phyloP scores from a whole-genome alignment of 92 coral and sea anemone genomes.

The Meandrina meandrites region DNA sequence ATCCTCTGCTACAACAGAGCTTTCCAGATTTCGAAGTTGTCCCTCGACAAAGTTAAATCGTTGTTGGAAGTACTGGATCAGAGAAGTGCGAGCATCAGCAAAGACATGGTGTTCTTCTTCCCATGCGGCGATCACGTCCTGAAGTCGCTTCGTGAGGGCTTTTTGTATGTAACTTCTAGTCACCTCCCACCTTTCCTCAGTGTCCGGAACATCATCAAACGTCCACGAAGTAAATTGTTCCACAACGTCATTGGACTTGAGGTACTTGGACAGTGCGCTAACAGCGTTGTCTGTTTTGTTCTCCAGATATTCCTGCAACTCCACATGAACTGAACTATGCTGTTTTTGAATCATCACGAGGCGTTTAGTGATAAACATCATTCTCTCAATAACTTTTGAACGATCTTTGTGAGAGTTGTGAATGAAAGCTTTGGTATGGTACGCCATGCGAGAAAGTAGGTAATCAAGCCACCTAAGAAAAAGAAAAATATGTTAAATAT shows the following conservation, averaged over 20 bases:
- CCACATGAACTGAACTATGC: not conserved
- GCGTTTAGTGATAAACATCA: conserved; percentile 4
- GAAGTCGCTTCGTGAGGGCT: conserved; percentile 22
- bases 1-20: not conserved
- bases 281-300: not conserved
- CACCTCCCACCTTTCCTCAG: conserved; percentile 28
- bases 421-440: conserved; percentile 35
- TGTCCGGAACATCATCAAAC: conserved; percentile 25
- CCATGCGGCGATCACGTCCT: conserved; percentile 34
- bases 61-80: conserved; percentile 23
- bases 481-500: not conserved
- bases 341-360: conserved; percentile 8
- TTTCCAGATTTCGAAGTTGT: conserved; percentile 30
- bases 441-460: conserved; percentile 34
- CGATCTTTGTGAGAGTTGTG: conserved; percentile 37
- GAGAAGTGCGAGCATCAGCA: conserved; percentile 29
- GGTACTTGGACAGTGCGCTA: not conserved
- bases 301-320: not conserved
- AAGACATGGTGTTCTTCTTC: conserved; percentile 43
- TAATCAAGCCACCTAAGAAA: conserved; percentile 42
- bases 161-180: conserved; percentile 26
- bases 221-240: conserved; percentile 37
- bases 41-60: conserved; percentile 29
- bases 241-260: conserved; percentile 15
- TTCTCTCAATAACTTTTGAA: not conserved